Conservation (phyloP, 2,888 invertebrate species). For the Erebia palarica region DNA sequence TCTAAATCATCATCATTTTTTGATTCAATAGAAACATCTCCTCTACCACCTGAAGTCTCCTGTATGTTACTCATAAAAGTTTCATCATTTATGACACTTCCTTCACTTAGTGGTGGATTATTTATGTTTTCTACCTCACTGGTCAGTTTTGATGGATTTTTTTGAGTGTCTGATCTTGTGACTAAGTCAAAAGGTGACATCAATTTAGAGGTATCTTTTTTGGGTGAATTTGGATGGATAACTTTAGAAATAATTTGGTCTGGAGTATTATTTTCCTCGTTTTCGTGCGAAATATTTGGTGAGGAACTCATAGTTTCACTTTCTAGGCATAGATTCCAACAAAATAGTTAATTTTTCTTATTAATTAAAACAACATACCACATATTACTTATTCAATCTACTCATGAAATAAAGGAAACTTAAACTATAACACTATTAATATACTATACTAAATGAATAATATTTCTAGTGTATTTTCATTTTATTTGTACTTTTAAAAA, state of each 20-base stretch:
- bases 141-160: not conserved
- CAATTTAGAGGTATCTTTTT: not conserved
- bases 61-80: slow-evolving; percentile 1
- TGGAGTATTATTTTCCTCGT: not conserved
- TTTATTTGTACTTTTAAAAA: too few relatives aligned
- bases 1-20: slow-evolving; percentile 49
- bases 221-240: not conserved
- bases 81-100: not conserved
- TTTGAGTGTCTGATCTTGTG: not conserved
- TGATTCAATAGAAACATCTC: slow-evolving; percentile 15
- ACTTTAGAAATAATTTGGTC: not conserved
- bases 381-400: too few relatives aligned
- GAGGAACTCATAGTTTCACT: slow-evolving; percentile 16
- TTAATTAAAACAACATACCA: not conserved
- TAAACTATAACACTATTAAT: too few relatives aligned
- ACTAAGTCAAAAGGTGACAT: not conserved
- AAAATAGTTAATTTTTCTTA: not conserved
- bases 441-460: too few relatives aligned
- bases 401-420: too few relatives aligned
- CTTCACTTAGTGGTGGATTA: not conserved
- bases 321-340: not conserved
- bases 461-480: too few relatives aligned
- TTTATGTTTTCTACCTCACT: slow-evolving; percentile 1
- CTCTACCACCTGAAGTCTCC: not conserved
- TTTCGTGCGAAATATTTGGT: not conserved